phyloP scores from a whole-genome alignment of 2,888 invertebrate species.

The Patella depressa region DNA sequence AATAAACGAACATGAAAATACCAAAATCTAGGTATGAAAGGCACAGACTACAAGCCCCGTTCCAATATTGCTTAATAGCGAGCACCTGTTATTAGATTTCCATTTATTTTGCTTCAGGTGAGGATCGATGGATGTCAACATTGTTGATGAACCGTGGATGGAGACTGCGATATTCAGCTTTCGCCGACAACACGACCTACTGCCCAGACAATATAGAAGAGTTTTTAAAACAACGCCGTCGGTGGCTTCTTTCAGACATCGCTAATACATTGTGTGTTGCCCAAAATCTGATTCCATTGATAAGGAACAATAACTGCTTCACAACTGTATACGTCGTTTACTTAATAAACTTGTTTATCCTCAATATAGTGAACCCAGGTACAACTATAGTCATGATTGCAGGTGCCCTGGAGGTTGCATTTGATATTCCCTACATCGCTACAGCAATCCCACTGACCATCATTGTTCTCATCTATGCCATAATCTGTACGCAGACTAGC shows the following conservation, averaged over 20 bases:
- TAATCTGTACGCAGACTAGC: constrained; percentile 38
- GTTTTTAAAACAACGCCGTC: constrained; percentile 50
- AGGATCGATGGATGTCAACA: constrained; percentile 58
- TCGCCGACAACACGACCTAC: constrained; percentile 53
- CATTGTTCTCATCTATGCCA: constrained; percentile 37
- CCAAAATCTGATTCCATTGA: constrained; percentile 42
- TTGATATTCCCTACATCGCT: constrained; percentile 42
- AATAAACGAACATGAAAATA: no score
- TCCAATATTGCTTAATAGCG: background rate
- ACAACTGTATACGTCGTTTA: constrained; percentile 47
- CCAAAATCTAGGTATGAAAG: no score
- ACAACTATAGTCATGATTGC: constrained; percentile 52
- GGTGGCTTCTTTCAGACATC: constrained; percentile 55
- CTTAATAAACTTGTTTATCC: constrained; percentile 49
- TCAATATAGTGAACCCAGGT: constrained; percentile 49
- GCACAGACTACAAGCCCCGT: background rate
- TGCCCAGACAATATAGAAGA: constrained; percentile 52
- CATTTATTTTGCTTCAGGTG: constrained; percentile 35
- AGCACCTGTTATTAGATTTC: background rate
- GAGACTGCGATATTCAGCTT: constrained; percentile 50
- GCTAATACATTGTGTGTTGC: constrained; percentile 50
- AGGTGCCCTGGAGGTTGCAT: constrained; percentile 49
- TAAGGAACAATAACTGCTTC: constrained; percentile 51
- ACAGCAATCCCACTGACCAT: constrained; percentile 40
- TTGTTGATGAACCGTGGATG: constrained; percentile 57